Evolutionary conservation across 2,888 invertebrate genomes (phyloP).

Genomic region (Prosapia bicincta): DNA sequence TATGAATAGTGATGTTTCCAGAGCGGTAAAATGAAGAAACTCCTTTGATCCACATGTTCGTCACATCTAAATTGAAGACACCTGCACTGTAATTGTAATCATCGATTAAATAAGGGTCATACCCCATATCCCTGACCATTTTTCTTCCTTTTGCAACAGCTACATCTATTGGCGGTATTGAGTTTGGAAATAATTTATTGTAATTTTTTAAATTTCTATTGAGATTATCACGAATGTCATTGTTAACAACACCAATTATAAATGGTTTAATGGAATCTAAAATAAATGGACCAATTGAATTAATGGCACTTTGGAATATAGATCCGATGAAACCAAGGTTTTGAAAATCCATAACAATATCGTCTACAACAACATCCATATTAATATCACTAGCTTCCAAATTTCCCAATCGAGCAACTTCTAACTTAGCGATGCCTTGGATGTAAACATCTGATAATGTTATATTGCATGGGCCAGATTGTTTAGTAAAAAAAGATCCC

Average conservation of each 20-base stretch:
- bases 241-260: conserved; percentile 73
- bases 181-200: conserved; percentile 75
- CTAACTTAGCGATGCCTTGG: conserved; percentile 64
- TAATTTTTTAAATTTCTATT: conserved; percentile 68
- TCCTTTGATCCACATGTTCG: conserved; percentile 75
- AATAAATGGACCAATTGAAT: conserved; percentile 74
- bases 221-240: conserved; percentile 67
- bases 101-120: conserved; percentile 70
- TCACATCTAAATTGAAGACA: conserved; percentile 59
- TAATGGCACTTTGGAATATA: conserved; percentile 68
- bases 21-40: conserved; percentile 77
- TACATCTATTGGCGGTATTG: conserved; percentile 82
- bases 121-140: conserved; percentile 58
- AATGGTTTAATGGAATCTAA: conserved; percentile 87
- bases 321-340: conserved; percentile 75
- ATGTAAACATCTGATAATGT: conserved; percentile 67
- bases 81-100: conserved; percentile 70
- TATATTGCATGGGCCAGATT: conserved; percentile 71
- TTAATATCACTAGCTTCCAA: conserved; percentile 73
- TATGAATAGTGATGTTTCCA: conserved; percentile 68
- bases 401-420: conserved; percentile 70
- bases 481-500: conserved; percentile 62
- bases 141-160: conserved; percentile 71
- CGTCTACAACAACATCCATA: conserved; percentile 72
- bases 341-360: conserved; percentile 76